A percentile compares a stretch with the other conserved stretches of the same genome.
phyloP scores from a whole-genome alignment of 1,140 invertebrate genomes.

The Laupala kohalensis region DNA sequence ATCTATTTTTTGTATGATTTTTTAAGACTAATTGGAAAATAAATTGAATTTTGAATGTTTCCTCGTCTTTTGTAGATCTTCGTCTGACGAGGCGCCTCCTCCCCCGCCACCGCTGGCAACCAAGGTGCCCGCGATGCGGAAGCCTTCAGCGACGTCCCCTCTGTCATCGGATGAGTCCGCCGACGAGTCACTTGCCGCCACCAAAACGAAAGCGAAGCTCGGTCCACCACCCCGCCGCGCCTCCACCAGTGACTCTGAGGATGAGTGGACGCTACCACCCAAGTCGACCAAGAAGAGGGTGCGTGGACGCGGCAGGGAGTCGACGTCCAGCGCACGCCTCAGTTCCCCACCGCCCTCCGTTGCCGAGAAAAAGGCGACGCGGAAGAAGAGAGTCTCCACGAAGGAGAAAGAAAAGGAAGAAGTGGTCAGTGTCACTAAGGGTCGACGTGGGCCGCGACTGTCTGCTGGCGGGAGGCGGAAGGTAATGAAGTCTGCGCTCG shows the following conservation, averaged over 20 bases:
- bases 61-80: no score
- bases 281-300: not conserved
- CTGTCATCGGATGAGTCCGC: not conserved
- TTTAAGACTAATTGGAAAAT: no score
- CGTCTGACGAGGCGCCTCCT: slow-evolving; percentile 12
- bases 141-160: no score
- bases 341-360: no score
- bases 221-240: slow-evolving; percentile 17
- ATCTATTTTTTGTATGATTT: no score
- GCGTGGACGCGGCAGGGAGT: not conserved
- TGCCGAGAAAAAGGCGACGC: not conserved
- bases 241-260: slow-evolving; percentile 16
- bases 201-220: no score
- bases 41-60: no score
- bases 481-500: slow-evolving; percentile 35
- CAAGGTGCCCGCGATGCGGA: not conserved
- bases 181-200: no score
- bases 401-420: no score
- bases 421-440: no score
- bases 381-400: not conserved
- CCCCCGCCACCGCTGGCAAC: not conserved
- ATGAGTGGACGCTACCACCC: slow-evolving; percentile 20
- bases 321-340: not conserved
- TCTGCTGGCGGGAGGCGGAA: slow-evolving; percentile 24
- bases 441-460: no score